Evolutionary conservation across 2,113 vertebrate genomes (phyloP).

Genomic region (Otocyon megalotis): DNA sequence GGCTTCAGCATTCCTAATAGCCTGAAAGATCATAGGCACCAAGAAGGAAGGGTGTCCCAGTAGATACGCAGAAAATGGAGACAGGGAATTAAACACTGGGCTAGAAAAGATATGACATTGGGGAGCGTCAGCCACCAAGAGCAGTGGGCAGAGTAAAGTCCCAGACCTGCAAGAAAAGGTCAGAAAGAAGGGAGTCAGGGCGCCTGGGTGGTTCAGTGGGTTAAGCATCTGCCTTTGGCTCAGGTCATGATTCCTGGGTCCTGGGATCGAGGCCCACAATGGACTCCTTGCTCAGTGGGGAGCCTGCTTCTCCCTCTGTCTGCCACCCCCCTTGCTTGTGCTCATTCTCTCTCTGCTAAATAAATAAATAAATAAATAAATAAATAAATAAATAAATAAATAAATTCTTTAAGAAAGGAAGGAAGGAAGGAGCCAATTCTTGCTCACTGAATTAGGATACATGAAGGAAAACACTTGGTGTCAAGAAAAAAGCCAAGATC

Average conservation of each 20-base stretch:
- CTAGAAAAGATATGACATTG: background rate
- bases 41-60: background rate
- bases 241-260: no score
- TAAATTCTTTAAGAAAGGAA: no score
- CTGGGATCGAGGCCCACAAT: no score
- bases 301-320: no score
- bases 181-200: background rate
- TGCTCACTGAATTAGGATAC: background rate
- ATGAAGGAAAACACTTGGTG: background rate
- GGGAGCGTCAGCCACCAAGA: background rate
- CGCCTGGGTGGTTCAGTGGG: no score
- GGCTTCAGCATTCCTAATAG: background rate
- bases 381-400: no score
- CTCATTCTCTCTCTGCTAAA: no score
- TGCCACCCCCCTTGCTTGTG: no score
- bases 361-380: no score
- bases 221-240: no score
- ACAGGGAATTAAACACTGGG: background rate
- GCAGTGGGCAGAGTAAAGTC: background rate
- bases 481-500: background rate
- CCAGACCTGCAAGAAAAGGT: background rate
- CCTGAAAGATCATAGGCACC: background rate
- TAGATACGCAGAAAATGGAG: background rate
- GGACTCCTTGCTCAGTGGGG: no score
- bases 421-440: background rate